phyloP scores from a whole-genome alignment of 2,113 vertebrate species.

The Melanocharis versteri region DNA sequence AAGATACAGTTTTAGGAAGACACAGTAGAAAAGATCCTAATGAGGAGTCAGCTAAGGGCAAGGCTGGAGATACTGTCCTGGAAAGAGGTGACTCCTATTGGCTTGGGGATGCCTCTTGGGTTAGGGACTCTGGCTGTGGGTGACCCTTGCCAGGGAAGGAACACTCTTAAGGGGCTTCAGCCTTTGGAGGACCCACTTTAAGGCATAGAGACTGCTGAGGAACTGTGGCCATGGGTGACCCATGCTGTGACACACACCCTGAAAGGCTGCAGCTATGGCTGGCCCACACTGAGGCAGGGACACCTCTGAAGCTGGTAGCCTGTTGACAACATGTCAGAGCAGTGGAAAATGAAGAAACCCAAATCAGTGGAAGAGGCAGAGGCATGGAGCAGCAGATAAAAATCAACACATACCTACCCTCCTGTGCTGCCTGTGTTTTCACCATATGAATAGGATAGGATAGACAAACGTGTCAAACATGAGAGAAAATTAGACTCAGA shows the following conservation, averaged over 20 bases:
- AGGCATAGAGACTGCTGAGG: not conserved
- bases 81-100: accelerated
- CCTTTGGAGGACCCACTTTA: not conserved
- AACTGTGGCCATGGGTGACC: not conserved
- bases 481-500: not conserved
- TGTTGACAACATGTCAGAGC: not conserved
- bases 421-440: not conserved
- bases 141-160: not conserved
- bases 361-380: not conserved
- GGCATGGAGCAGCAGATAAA: not conserved
- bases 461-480: not conserved
- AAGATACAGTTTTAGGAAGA: not conserved
- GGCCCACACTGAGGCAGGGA: not conserved
- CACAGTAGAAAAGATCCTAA: accelerated
- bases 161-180: not conserved
- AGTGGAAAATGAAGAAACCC: not conserved
- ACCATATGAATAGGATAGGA: not conserved
- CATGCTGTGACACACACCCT: not conserved
- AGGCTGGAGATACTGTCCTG: not conserved
- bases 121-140: not conserved
- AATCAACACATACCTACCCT: not conserved
- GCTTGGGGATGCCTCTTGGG: accelerated
- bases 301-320: not conserved
- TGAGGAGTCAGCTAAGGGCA: not conserved
- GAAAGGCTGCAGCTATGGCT: not conserved